Evolutionary conservation across 2,797 vertebrate genomes (phyloP).

Genomic region (Melanotaenia parkinsoni): DNA sequence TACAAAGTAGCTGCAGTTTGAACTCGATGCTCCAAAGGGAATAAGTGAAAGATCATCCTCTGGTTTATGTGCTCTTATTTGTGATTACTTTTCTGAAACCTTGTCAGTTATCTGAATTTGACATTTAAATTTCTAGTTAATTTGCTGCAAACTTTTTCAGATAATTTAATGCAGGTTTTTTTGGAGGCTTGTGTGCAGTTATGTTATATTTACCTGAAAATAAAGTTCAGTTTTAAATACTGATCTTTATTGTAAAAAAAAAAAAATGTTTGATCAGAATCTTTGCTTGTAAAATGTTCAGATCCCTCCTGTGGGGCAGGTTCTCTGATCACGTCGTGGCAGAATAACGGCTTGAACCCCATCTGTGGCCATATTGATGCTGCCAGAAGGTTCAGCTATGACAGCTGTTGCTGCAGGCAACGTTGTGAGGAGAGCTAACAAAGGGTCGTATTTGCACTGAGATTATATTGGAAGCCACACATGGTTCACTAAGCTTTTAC

Average conservation of each 20-base stretch:
- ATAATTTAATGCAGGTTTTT: slow-evolving; percentile 31
- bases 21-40: slow-evolving; percentile 48
- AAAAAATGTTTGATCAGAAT: neutral
- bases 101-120: slow-evolving; percentile 9
- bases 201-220: neutral
- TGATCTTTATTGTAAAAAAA: neutral
- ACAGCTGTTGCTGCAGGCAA: slow-evolving; percentile 44
- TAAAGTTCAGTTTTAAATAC: neutral
- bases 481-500: slow-evolving; percentile 15
- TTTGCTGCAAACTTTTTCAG: slow-evolving; percentile 40
- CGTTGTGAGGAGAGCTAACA: slow-evolving; percentile 17
- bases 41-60: slow-evolving; percentile 56
- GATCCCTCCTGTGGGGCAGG: slow-evolving; percentile 13
- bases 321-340: slow-evolving; percentile 24
- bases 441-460: slow-evolving; percentile 17
- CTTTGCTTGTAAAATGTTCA: neutral
- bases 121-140: slow-evolving; percentile 45
- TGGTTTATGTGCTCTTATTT: slow-evolving; percentile 47
- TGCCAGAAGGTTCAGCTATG: slow-evolving; percentile 55
- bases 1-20: slow-evolving; percentile 32
- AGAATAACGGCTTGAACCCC: slow-evolving; percentile 29
- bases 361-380: slow-evolving; percentile 31
- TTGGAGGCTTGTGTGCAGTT: slow-evolving; percentile 19
- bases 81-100: slow-evolving; percentile 60
- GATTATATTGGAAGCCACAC: slow-evolving; percentile 6